Percentiles rank a stretch among this genome's conserved stretches.
These are phyloP conservation scores for Hormaphis cornu DNA, from an alignment of 1,140 invertebrate genomes.

Conservation along the genomic window DNA sequence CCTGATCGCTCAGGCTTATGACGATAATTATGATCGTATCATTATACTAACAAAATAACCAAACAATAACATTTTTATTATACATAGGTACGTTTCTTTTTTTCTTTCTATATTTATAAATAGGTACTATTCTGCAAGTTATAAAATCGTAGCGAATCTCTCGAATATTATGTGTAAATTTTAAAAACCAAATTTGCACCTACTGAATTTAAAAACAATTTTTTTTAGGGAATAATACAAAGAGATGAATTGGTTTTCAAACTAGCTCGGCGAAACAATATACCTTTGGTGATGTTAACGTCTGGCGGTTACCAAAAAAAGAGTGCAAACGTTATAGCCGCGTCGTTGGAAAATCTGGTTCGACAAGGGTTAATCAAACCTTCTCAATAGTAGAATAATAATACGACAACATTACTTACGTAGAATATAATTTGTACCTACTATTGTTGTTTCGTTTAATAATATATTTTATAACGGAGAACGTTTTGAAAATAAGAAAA, in stretches of 20 bases:
- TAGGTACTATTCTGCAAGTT: too few species aligned
- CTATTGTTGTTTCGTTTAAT: too few species aligned
- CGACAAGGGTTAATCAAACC: slow-evolving; percentile 40
- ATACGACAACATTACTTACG: neutral
- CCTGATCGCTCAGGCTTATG: too few species aligned
- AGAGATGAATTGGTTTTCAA: slow-evolving; percentile 75
- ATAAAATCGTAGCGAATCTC: too few species aligned
- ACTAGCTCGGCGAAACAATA: slow-evolving; percentile 51
- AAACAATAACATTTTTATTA: too few species aligned
- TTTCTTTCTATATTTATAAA: too few species aligned
- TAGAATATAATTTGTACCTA: neutral
- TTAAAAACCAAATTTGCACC: neutral
- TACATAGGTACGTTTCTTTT: too few species aligned
- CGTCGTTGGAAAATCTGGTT: slow-evolving; percentile 67
- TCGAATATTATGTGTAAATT: neutral
- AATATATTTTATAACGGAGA: too few species aligned
- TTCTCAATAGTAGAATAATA: neutral
- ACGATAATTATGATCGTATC: too few species aligned
- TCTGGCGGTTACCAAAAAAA: slow-evolving; percentile 72
- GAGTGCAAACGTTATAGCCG: slow-evolving; percentile 69
- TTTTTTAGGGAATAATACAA: slow-evolving; percentile 66
- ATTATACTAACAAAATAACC: too few species aligned
- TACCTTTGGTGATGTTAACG: slow-evolving; percentile 79
- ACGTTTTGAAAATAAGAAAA: too few species aligned
- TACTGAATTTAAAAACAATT: slow-evolving; percentile 23